These are phyloP conservation scores for Phoxinus dragarum DNA, from an alignment of 2,797 vertebrate species.

Conservation along the genomic window DNA sequence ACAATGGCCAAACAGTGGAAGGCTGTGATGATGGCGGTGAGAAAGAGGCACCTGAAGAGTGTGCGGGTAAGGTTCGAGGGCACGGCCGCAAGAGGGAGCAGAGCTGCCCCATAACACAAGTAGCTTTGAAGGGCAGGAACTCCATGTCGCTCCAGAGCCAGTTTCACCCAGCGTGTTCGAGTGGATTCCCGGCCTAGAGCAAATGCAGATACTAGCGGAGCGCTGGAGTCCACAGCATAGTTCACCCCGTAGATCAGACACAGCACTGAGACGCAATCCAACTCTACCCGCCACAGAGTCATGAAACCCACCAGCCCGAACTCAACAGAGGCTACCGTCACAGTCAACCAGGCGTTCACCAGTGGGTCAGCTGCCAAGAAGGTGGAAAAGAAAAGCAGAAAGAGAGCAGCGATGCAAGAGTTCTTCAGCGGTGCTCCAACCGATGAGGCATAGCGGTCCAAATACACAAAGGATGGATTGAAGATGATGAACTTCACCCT, in stretches of 20 bases:
- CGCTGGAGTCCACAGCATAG: slow-evolving; percentile 94
- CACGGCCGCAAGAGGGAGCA: slow-evolving; percentile 92
- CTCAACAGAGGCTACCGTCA: slow-evolving; percentile 94
- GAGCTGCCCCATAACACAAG: slow-evolving; percentile 92
- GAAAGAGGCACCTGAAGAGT: slow-evolving; percentile 97
- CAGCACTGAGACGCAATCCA: slow-evolving; percentile 96
- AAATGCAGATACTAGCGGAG: slow-evolving; percentile 94
- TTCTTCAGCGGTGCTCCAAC: slow-evolving; percentile 95
- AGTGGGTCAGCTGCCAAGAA: slow-evolving; percentile 94
- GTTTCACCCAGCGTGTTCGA: slow-evolving; percentile 97
- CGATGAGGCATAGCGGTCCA: slow-evolving; percentile 95
- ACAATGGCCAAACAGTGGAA: slow-evolving; percentile 98
- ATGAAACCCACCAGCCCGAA: slow-evolving; percentile 98
- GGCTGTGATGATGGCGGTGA: slow-evolving; percentile 95
- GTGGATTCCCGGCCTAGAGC: slow-evolving; percentile 93
- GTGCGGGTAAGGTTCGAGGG: slow-evolving; percentile 98
- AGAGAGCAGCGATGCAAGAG: slow-evolving; percentile 96
- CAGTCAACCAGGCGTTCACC: slow-evolving; percentile 94
- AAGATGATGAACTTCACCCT: slow-evolving; percentile 98
- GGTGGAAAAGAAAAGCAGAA: slow-evolving; percentile 95
- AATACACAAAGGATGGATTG: slow-evolving; percentile 97
- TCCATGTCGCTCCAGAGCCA: slow-evolving; percentile 94
- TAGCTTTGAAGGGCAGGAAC: slow-evolving; percentile 96
- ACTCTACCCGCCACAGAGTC: slow-evolving; percentile 96
- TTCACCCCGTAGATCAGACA: slow-evolving; percentile 97